phyloP scores from a whole-genome alignment of 2,113 vertebrate species.

The Ailurus styani region DNA sequence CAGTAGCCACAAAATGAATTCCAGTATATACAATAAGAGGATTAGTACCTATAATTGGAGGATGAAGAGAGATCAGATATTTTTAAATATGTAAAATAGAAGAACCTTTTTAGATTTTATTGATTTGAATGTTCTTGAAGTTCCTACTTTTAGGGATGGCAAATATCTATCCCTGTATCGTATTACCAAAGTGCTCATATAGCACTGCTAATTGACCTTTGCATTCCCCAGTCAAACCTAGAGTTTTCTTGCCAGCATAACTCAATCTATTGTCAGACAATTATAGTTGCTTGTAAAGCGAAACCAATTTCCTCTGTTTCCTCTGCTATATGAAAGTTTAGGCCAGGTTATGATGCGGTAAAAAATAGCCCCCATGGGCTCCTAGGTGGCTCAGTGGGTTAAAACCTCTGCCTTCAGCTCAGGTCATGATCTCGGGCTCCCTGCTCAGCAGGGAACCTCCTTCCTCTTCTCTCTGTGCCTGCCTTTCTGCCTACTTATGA shows the following conservation, averaged over 20 bases:
- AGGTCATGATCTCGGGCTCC: too few species aligned
- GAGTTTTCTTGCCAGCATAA: background rate
- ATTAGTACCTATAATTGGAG: background rate
- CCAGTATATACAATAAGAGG: background rate
- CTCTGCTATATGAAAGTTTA: background rate
- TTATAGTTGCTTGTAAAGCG: background rate
- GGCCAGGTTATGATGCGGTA: background rate
- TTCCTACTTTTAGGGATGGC: background rate
- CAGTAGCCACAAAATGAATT: background rate
- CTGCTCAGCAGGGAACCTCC: too few species aligned
- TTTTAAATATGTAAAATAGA: background rate
- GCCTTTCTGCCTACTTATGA: too few species aligned
- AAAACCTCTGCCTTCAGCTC: too few species aligned
- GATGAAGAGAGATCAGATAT: background rate
- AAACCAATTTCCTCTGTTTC: background rate
- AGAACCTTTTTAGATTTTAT: conserved; percentile 1
- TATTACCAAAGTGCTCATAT: background rate
- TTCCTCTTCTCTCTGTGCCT: too few species aligned
- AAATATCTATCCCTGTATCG: background rate
- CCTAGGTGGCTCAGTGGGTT: too few species aligned
- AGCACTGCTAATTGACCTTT: background rate
- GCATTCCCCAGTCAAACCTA: background rate
- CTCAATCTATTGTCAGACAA: background rate
- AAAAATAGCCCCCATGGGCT: background rate
- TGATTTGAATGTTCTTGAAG: background rate